Base-by-base conservation (phyloP, 2,797 vertebrate genomes). In the Cossypha dichroa region DNA sequence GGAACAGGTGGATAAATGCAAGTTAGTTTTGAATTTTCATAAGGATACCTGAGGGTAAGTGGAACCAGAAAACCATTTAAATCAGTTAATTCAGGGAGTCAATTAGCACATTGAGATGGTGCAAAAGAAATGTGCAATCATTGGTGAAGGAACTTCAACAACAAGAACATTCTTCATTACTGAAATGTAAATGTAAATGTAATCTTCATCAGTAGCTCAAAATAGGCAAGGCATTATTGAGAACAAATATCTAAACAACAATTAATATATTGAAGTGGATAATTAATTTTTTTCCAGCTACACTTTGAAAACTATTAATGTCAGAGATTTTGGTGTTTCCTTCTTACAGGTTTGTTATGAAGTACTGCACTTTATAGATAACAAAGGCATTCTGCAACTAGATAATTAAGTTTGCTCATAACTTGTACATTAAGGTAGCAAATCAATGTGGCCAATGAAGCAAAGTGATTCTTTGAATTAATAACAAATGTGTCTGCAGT, bases 381-480 rank as follows among this genome's bases (percentile, higher is more conserved):
- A 20, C 14, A 67, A 86, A 75, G 60, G 23, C 8, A 41, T 62
- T 82, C 48, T 67, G 45, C 67, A 74, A 34, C 33, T 31, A 52
- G 29, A 45, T 70, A 60, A 88, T 83, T 62, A 91, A 66, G 46
- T 70, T 74, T 77, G 46, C 22, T 90, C 54, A 59, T 84, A 80
- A 80, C 28, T 79, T 46, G 60, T 46, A 63, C 40, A 60, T 70
- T 66, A 51, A 67, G 26, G 63, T 54, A 72, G 54, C 38, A 77
- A 85, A 86, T 92, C 92, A 60, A 81, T 78, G 70, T 56, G 74
- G 45, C 45, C 72, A 87, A 4, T 63, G 86, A 91, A 93, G 81
- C 70, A 85, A 72, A 85, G 23, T 45, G 67, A 69, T 62, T 66
- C 46, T 69, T 73, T 82, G 87, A 64, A 83, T 80, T 79, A 88